Evolutionary conservation across 1,140 invertebrate species (phyloP), one percentile per base, ranked within the genome.

Genomic region (Proales similis): DNA sequence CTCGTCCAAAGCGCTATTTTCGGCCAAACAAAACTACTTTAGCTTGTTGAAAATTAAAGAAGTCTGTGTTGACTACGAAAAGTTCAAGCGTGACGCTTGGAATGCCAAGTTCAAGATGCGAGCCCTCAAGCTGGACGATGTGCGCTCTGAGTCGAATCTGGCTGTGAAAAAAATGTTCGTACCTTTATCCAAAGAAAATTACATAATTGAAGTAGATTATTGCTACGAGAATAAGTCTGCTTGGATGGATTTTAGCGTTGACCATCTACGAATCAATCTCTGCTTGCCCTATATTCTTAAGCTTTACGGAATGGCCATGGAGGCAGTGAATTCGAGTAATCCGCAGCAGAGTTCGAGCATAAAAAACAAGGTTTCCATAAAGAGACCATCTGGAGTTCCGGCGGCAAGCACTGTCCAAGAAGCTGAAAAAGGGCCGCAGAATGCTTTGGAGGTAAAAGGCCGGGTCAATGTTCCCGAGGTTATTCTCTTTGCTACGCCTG

Each of bases 41-140:
- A 84, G 84, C 12, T 82, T 81, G 67, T 72, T 87, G 26, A 82
- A 82, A 27, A 79, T 86, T 6, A 82, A 82, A n/a, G 85, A 87
- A 73, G 78, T 83, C 1, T 79, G 78, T 22, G 68, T 68, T 5
- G 66, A 67, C 27, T 67, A 63, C 19, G 9, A 17, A 9, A 82
- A 1, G 79, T 84, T 81, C 66, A 84, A 81, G 36, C 85, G 87
- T 68, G 78, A 77, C 29, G 85, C 84, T 66, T 70, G 84, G 22
- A 83, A 85, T 68, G 73, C 85, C 33, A 84, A 84, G 70, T 74
- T 84, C n/a, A 82, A 84, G 38, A 71, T 87, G 19, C 82, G 85
- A 70, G 82, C 80, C 12, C 77, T 85, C 48, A 71, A 81, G 2
- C 70, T 88, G 12, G 81, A 85, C 71, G 86, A 89, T 68, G 84